These are phyloP conservation scores for Leptodactylus fuscus DNA, from an alignment of 2,113 vertebrate genomes.

Conservation along the genomic window DNA sequence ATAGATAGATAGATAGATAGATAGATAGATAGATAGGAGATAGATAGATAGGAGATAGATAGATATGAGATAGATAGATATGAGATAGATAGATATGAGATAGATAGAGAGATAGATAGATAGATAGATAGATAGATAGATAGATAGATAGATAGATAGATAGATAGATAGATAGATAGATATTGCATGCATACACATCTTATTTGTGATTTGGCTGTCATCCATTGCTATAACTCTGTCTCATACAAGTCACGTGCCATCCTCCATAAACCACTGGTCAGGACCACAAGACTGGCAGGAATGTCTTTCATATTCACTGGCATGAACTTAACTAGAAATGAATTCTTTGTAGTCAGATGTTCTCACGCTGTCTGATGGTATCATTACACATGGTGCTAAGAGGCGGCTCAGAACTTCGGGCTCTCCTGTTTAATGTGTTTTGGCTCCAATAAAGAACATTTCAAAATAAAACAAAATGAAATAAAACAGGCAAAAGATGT, in stretches of 20 bases:
- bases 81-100: too few species aligned
- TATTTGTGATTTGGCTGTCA: not conserved
- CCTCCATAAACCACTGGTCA: not conserved
- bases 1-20: too few species aligned
- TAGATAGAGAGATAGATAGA: too few species aligned
- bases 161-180: not conserved
- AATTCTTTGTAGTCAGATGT: constrained; percentile 12
- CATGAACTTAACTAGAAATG: constrained; percentile 21
- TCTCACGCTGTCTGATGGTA: constrained; percentile 37
- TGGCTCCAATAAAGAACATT: not conserved
- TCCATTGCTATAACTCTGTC: not conserved
- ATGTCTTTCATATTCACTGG: constrained; percentile 45
- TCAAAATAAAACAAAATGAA: not conserved
- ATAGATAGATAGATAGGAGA: too few species aligned
- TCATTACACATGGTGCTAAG: not conserved
- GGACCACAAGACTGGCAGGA: constrained; percentile 19
- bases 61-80: too few species aligned
- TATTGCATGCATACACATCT: not conserved
- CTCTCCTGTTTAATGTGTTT: constrained; percentile 26
- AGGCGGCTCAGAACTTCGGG: not conserved
- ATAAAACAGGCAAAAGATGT: not conserved
- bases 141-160: too few species aligned
- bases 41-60: too few species aligned
- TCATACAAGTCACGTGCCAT: not conserved
- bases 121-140: too few species aligned